Percentiles rank a stretch among this genome's conserved stretches.
Evolutionary conservation across 2,797 vertebrate genomes (phyloP).

Genomic region (Rachycentron canadum): DNA sequence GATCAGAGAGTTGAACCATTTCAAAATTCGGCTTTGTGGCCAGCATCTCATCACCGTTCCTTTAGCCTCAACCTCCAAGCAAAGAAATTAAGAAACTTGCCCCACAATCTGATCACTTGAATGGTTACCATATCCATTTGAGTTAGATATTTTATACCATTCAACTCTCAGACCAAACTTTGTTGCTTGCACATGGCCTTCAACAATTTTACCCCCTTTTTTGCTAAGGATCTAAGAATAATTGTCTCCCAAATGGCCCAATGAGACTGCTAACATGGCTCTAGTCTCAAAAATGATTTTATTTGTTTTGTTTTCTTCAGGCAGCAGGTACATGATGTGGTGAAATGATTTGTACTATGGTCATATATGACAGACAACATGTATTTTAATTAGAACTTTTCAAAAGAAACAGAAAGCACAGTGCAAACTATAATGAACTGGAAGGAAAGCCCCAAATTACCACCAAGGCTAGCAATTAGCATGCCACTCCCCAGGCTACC

Average conservation of each 20-base stretch:
- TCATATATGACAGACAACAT: conserved; percentile 7
- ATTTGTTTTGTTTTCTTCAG: no score
- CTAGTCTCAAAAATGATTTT: not conserved
- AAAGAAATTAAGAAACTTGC: not conserved
- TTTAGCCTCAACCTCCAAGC: not conserved
- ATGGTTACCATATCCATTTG: not conserved
- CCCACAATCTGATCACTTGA: not conserved
- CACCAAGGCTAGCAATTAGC: conserved; percentile 66
- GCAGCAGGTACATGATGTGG: conserved; percentile 6
- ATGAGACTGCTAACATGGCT: not conserved
- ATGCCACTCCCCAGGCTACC: conserved; percentile 58
- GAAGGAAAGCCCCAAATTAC: conserved; percentile 56
- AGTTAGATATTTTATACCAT: not conserved
- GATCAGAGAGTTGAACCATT: not conserved
- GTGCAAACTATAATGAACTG: conserved; percentile 46
- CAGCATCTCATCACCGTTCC: not conserved
- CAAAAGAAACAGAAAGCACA: conserved; percentile 36
- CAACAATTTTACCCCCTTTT: not conserved
- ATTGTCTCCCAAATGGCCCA: not conserved
- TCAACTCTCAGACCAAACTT: not conserved
- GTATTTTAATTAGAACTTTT: conserved; percentile 39
- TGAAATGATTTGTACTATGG: not conserved
- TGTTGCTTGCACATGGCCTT: not conserved
- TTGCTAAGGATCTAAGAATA: not conserved
- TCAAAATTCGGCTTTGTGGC: not conserved